Percentiles rank a stretch among this genome's conserved stretches.
phyloP scores from a whole-genome alignment of 2,113 vertebrate genomes.

The Sialia sialis region DNA sequence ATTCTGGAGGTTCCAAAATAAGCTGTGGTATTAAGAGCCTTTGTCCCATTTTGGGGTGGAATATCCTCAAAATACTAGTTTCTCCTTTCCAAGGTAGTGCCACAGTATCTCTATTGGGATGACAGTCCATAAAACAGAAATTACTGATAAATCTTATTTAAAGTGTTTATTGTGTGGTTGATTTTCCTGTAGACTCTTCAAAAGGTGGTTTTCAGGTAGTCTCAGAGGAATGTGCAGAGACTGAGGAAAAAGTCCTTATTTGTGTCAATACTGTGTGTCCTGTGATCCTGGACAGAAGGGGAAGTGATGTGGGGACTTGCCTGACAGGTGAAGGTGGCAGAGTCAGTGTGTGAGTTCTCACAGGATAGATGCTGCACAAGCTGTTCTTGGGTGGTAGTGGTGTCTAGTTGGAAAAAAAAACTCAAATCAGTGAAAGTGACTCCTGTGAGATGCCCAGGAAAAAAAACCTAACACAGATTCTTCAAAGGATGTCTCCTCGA shows the following conservation, averaged over 20 bases:
- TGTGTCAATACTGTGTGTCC: rapidly evolving
- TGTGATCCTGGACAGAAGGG: neutral
- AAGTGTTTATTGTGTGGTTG: neutral
- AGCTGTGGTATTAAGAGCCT: neutral
- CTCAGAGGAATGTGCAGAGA: neutral
- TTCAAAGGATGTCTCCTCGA: neutral
- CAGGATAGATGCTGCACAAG: neutral
- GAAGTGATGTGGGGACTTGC: neutral
- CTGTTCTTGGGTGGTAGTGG: neutral
- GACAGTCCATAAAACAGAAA: neutral
- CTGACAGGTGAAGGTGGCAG: neutral
- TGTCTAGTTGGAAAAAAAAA: neutral
- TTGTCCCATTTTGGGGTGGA: neutral
- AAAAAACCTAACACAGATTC: neutral
- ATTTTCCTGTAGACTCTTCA: neutral
- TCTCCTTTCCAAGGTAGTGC: neutral
- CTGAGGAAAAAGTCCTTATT: neutral
- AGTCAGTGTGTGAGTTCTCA: neutral
- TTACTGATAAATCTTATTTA: neutral
- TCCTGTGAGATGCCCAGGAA: neutral
- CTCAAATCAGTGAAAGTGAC: neutral
- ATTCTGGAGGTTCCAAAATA: neutral
- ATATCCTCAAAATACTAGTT: neutral
- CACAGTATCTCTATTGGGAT: rapidly evolving
- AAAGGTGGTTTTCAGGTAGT: neutral